A percentile compares a stretch with the other conserved stretches of the same genome.
These are phyloP conservation scores for Mesoclemmys tuberculata DNA, from an alignment of 2,113 vertebrate species.

Conservation along the genomic window DNA sequence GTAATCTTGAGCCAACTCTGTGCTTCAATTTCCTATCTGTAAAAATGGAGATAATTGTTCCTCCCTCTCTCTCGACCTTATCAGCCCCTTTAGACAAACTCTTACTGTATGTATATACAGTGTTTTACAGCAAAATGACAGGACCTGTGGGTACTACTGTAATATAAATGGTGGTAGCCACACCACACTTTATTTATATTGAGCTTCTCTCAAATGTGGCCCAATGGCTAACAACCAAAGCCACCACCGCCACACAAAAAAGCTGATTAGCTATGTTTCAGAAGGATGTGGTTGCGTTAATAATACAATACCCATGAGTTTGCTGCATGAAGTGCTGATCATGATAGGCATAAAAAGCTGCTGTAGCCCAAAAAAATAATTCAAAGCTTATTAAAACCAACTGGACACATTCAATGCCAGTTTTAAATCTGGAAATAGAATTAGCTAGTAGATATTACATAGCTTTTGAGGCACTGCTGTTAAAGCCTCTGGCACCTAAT, in stretches of 20 bases:
- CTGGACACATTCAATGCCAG: background rate
- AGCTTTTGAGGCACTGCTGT: background rate
- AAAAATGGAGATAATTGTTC: rapidly evolving
- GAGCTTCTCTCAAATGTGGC: background rate
- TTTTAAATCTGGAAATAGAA: background rate
- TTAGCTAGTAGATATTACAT: background rate
- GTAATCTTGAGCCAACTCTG: background rate
- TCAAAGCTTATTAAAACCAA: background rate
- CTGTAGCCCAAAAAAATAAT: background rate
- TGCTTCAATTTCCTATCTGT: background rate
- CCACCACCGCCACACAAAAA: background rate
- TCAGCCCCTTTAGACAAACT: background rate
- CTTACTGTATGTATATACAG: background rate
- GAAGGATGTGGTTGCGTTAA: background rate
- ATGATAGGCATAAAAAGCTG: background rate
- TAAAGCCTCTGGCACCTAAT: background rate
- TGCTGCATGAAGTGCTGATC: rapidly evolving
- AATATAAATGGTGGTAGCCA: rapidly evolving
- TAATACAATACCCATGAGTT: rapidly evolving
- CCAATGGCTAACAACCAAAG: background rate
- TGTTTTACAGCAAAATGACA: background rate
- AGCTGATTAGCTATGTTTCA: rapidly evolving
- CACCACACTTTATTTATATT: background rate
- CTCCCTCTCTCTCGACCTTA: no score
- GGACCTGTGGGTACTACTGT: rapidly evolving